These are phyloP conservation scores for Sinocyclocheilus grahami DNA, from an alignment of 2,113 vertebrate species.

Conservation along the genomic window DNA sequence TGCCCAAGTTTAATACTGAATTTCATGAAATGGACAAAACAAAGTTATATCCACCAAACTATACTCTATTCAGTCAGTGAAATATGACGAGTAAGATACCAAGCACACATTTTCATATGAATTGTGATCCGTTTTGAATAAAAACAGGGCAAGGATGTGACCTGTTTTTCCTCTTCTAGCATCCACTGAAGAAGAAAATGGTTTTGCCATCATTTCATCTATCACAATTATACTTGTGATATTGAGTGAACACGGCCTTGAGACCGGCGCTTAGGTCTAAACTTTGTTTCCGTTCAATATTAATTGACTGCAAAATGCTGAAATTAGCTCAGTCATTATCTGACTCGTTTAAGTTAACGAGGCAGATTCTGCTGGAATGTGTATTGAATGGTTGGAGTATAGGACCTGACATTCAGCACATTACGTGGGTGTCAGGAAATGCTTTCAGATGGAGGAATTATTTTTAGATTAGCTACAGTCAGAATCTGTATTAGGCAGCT, in stretches of 20 bases:
- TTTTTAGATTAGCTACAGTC: slow-evolving; percentile 11
- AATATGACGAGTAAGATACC: neutral
- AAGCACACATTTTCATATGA: neutral
- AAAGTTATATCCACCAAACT: neutral
- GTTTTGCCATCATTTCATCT: slow-evolving; percentile 26
- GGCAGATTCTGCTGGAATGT: slow-evolving; percentile 13
- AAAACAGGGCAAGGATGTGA: neutral
- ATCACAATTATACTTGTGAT: neutral
- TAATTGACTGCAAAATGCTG: slow-evolving; percentile 32
- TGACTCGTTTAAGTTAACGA: slow-evolving; percentile 20
- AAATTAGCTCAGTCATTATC: slow-evolving; percentile 30
- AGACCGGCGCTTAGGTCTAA: neutral
- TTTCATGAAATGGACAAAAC: neutral
- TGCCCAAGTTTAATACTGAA: neutral
- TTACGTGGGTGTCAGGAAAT: slow-evolving; percentile 14
- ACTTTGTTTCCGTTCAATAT: neutral
- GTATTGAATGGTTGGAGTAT: slow-evolving; percentile 32
- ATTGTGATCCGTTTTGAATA: neutral
- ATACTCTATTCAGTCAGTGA: neutral
- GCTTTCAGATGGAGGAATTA: slow-evolving; percentile 21
- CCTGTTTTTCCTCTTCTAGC: neutral
- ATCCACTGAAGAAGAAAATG: slow-evolving; percentile 28
- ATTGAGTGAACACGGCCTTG: slow-evolving; percentile 12
- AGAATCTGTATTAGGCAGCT: neutral
- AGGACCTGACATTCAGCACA: slow-evolving; percentile 13